Conservation (phyloP, 2,888 invertebrate genomes). For the Branchipolynoe longqiensis region DNA sequence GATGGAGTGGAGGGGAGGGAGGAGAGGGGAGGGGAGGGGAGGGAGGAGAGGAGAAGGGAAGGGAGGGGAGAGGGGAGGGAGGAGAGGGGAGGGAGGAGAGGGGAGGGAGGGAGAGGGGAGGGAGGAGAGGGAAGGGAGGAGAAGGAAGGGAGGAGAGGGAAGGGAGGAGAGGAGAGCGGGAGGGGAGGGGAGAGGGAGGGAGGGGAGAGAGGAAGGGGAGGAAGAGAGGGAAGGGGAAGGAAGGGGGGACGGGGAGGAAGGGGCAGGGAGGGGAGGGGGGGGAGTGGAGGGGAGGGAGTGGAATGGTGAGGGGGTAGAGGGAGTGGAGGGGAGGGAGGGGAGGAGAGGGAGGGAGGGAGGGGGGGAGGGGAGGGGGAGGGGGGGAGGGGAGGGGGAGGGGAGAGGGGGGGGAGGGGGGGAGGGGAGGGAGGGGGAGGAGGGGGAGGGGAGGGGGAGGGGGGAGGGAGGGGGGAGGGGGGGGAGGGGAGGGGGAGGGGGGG, state of each 20-base stretch:
- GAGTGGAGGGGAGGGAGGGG: neutral
- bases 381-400: neutral
- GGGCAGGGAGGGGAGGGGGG: neutral
- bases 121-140: neutral
- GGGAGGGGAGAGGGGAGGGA: neutral
- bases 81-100: neutral
- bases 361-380: neutral
- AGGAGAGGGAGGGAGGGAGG: neutral
- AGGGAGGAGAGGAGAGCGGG: too few relatives aligned
- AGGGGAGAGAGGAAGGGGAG: slow-evolving; percentile 39
- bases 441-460: neutral
- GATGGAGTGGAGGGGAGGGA: too few relatives aligned
- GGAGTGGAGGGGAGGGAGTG: neutral
- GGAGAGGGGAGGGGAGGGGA: too few relatives aligned
- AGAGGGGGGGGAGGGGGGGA: too few relatives aligned
- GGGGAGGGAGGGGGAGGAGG: too few relatives aligned
- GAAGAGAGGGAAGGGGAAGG: slow-evolving; percentile 44
- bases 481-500: neutral
- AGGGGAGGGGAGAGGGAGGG: too few relatives aligned
- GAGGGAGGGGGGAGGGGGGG: neutral
- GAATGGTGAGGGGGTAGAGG: neutral
- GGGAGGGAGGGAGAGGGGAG: neutral
- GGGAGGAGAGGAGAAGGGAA: too few relatives aligned
- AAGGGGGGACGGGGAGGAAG: slow-evolving; percentile 38
- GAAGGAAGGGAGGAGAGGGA: neutral